Base-by-base conservation (phyloP, 2,113 vertebrate genomes). In the Trogon surrucura region DNA sequence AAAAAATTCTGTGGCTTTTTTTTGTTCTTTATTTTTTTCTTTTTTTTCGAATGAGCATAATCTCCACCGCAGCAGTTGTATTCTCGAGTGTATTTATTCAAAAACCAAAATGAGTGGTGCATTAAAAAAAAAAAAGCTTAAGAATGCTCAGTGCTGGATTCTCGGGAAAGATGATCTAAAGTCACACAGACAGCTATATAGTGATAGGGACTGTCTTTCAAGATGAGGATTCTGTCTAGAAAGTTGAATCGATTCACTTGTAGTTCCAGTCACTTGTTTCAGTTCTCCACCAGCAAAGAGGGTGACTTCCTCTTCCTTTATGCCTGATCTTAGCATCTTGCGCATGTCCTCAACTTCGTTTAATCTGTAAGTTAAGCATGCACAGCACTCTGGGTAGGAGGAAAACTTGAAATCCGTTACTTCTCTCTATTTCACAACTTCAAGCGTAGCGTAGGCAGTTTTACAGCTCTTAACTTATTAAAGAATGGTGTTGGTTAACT, bases 41-140 rank as follows among this genome's bases (percentile, higher is more conserved):
- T 29, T 44, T 21, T 38, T 27, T 57, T 71, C 12, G 1, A 36
- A 70, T 47, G 14, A 47, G 8, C 0, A 0, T 5, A 2, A 9
- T 65, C 10, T 26, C 18, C 13, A 16, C 64, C 9, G 8, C 4
- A 45, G 57, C 23, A 45, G 36, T 12, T 65, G 16, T 74, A 32
- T 91, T 87, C 87, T 85, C 2, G 3, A 53, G 9, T 51, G n/a
- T 82, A 11, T 75, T 88, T 88, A 38, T 70, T 12, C 67, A 14
- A 51, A 56, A 70, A 64, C 26, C 14, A 57, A 69, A 84, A 18
- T n/a, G 77, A 60, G 65, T 77, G 48, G 11, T 54, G 77, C 9
- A 38, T 67, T 20, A 20, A 16, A 62, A 85, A 74, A 77, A 72
- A 1, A 77, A 36, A 36, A 72, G 1, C 13, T 23, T 27, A 50